Evolutionary conservation across 2,113 vertebrate genomes (phyloP).

Genomic region (Redunca redunca): DNA sequence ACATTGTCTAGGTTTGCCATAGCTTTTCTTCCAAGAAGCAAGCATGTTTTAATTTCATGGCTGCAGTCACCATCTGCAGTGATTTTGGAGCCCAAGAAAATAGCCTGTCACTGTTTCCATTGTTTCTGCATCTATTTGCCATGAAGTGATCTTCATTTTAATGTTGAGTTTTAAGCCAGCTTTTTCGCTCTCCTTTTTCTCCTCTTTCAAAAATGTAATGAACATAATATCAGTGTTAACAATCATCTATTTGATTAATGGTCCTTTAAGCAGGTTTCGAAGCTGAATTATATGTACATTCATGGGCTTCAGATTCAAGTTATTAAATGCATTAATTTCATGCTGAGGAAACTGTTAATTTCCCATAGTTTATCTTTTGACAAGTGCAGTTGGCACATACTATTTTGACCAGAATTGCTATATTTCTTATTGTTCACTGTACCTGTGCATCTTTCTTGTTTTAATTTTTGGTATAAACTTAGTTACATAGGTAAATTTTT

Average conservation of each 20-base stretch:
- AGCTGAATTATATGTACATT: neutral
- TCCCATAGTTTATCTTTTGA: neutral
- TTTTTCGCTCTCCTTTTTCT: neutral
- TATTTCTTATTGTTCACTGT: neutral
- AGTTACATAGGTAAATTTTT: neutral
- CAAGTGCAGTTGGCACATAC: neutral
- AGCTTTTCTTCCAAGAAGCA: neutral
- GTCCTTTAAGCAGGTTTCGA: slow-evolving; percentile 8
- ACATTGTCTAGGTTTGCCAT: neutral
- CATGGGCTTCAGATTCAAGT: neutral
- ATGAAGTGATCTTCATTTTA: neutral
- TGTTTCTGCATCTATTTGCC: neutral
- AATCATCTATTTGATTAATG: neutral
- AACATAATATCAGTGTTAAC: neutral
- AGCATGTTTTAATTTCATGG: neutral
- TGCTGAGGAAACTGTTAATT: slow-evolving; percentile 10
- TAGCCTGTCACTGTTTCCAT: neutral
- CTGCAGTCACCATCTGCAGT: neutral
- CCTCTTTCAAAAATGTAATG: neutral
- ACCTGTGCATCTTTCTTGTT: neutral
- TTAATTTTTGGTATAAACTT: neutral
- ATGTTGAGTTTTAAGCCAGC: neutral
- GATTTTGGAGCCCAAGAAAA: neutral
- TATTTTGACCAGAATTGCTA: neutral
- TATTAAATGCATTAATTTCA: slow-evolving; percentile 29